Conservation (phyloP, 2,888 invertebrate species). For the Cryptocheilus praepositus region DNA sequence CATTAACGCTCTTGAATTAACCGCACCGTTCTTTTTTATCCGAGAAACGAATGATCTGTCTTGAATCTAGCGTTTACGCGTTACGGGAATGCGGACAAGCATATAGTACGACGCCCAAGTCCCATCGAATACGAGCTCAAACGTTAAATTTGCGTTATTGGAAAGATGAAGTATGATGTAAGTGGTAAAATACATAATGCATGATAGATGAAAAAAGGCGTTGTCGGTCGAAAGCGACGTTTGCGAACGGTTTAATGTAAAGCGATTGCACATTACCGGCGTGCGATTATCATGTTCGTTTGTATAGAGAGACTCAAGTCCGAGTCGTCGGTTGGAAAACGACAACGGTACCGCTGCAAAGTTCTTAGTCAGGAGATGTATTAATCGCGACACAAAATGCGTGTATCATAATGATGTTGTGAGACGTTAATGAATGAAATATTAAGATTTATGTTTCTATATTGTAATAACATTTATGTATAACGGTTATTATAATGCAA, state of each 20-base stretch:
- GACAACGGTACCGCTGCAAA: conserved; percentile 20
- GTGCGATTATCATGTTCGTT: background rate
- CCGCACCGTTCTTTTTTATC: background rate
- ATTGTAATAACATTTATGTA: conserved; percentile 72
- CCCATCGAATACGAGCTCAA: too few species aligned
- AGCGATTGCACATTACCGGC: too few species aligned
- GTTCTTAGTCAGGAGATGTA: conserved; percentile 35
- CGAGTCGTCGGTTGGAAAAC: conserved; percentile 13
- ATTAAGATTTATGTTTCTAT: conserved; percentile 70
- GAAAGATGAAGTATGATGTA: too few species aligned
- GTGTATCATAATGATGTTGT: conserved; percentile 55
- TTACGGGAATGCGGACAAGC: too few species aligned
- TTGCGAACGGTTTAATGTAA: too few species aligned
- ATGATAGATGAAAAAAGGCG: too few species aligned
- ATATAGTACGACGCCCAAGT: too few species aligned
- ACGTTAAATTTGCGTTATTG: too few species aligned
- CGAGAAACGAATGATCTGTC: background rate
- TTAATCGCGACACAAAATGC: conserved; percentile 37
- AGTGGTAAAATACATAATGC: too few species aligned
- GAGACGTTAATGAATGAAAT: conserved; percentile 64
- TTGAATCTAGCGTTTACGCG: background rate
- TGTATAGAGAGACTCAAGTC: conserved; percentile 10
- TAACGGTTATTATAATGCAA: conserved; percentile 66
- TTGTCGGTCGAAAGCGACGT: too few species aligned
- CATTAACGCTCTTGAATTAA: too few species aligned